A percentile compares a stretch with the other conserved stretches of the same genome.
Evolutionary conservation across 2,797 vertebrate genomes (phyloP).

Genomic region (Monodelphis domestica): DNA sequence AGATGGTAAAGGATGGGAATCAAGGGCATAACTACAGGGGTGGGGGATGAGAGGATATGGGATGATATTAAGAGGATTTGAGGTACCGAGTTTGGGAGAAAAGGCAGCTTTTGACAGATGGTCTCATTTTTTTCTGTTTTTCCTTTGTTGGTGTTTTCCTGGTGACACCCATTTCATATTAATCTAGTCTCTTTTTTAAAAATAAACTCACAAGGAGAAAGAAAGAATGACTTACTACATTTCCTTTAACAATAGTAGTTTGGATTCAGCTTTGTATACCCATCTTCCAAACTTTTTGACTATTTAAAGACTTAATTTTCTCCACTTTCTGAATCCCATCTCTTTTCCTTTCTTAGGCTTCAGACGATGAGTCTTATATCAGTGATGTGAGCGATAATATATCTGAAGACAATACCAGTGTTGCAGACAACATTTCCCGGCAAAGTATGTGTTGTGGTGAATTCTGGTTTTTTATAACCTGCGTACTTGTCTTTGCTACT

Average conservation of each 20-base stretch:
- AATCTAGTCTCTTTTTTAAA: constrained; percentile 23
- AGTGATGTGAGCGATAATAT: constrained; percentile 99
- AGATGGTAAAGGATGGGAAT: neutral
- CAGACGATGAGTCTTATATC: constrained; percentile 99
- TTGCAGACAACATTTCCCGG: constrained; percentile 96
- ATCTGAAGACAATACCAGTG: constrained; percentile 99
- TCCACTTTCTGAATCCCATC: constrained; percentile 15
- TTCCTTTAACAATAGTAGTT: neutral
- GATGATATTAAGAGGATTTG: neutral
- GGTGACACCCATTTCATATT: constrained; percentile 31
- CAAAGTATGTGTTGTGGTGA: constrained; percentile 89
- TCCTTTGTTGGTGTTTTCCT: constrained; percentile 31
- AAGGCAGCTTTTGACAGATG: neutral
- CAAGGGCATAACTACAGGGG: neutral
- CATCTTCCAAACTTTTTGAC: constrained; percentile 16
- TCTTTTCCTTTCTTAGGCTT: constrained; percentile 87
- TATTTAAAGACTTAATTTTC: constrained; percentile 21
- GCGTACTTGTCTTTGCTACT: constrained; percentile 1
- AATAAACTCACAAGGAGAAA: neutral
- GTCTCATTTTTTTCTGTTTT: neutral
- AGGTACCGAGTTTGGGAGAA: neutral
- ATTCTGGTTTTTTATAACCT: neutral
- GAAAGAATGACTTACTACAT: neutral
- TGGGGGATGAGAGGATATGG: neutral
- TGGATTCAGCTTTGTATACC: constrained; percentile 1